phyloP scores from a whole-genome alignment of 2,113 vertebrate species.

The Lepus timidus region DNA sequence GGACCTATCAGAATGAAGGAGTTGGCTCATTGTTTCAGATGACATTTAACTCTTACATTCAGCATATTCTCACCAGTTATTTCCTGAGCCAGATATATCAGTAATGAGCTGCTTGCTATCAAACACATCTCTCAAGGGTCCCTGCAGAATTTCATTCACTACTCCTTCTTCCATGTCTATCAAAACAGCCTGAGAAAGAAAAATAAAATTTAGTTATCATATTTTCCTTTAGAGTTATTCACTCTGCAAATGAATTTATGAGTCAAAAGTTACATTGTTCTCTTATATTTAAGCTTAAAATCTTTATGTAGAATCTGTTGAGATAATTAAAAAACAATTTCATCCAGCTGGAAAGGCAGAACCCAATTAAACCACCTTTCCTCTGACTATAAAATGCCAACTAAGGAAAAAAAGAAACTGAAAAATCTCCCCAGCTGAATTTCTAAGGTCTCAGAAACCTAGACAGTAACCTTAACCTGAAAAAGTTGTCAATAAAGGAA shows the following conservation, averaged over 20 bases:
- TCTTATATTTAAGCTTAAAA: constrained; percentile 64
- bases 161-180: constrained; percentile 99
- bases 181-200: constrained; percentile 93
- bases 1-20: constrained; percentile 23
- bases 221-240: constrained; percentile 58
- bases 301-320: neutral
- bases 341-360: neutral
- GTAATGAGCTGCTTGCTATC: constrained; percentile 97
- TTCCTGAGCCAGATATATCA: constrained; percentile 98
- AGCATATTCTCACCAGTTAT: constrained; percentile 95
- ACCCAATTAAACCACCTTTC: constrained; percentile 35
- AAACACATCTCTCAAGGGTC: constrained; percentile 95
- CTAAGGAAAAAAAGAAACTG: neutral
- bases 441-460: constrained; percentile 47
- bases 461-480: neutral
- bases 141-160: constrained; percentile 96
- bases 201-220: constrained; percentile 69
- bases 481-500: constrained; percentile 11
- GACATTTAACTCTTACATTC: constrained; percentile 72
- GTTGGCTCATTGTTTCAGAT: neutral
- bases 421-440: constrained; percentile 22
- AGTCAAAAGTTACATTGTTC: constrained; percentile 37
- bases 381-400: constrained; percentile 20
- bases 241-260: constrained; percentile 67
- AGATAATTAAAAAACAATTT: constrained; percentile 61